These are phyloP conservation scores for Calyptomena viridis DNA, from an alignment of 2,113 vertebrate genomes.

Conservation along the genomic window DNA sequence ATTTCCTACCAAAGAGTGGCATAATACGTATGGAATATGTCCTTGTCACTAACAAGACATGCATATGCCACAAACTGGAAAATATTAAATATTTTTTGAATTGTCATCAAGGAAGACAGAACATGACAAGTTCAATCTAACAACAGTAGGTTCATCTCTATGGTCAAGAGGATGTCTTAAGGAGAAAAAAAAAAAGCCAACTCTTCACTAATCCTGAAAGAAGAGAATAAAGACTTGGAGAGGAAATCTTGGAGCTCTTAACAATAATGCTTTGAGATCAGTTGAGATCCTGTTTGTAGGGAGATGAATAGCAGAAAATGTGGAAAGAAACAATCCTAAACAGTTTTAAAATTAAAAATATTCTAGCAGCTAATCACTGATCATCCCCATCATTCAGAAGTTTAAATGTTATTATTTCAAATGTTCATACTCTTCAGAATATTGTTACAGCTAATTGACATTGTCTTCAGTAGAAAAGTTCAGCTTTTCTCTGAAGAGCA, in stretches of 20 bases:
- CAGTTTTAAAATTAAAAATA: neutral
- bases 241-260: neutral
- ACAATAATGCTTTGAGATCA: neutral
- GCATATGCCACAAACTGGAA: neutral
- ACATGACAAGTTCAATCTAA: neutral
- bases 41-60: neutral
- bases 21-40: rapidly evolving
- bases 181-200: neutral
- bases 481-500: neutral
- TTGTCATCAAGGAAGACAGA: neutral
- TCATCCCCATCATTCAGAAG: neutral
- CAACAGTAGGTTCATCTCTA: neutral
- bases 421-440: neutral
- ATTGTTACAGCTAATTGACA: neutral
- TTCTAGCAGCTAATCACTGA: neutral
- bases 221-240: neutral
- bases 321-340: neutral
- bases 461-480: neutral
- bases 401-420: neutral
- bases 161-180: neutral
- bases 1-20: neutral
- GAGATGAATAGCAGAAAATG: neutral
- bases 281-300: neutral
- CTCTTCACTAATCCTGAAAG: neutral
- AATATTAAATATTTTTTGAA: neutral